Evolutionary conservation across 2,113 vertebrate genomes (phyloP).

Genomic region (Scomber japonicus): DNA sequence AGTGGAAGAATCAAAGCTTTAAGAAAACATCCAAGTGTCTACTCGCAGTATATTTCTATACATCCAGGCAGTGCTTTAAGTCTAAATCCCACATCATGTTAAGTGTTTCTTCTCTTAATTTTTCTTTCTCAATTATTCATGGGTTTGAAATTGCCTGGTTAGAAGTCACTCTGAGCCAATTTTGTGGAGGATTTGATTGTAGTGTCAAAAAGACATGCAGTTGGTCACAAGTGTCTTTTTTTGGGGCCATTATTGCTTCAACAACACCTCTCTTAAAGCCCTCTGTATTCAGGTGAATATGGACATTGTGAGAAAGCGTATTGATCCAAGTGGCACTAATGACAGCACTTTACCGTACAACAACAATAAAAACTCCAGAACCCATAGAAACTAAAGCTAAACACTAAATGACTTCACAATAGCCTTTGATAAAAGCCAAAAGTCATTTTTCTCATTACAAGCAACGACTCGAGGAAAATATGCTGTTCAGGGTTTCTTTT

Average conservation of each 20-base stretch:
- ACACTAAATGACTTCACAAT: slow-evolving; percentile 44
- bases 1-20: slow-evolving; percentile 63
- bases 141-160: slow-evolving; percentile 23
- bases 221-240: slow-evolving; percentile 43
- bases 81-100: slow-evolving; percentile 3
- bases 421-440: slow-evolving; percentile 47
- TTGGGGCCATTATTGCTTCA: slow-evolving; percentile 23
- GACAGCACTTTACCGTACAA: slow-evolving; percentile 59
- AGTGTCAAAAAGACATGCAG: slow-evolving; percentile 27
- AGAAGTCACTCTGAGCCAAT: not conserved
- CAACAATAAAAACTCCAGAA: slow-evolving; percentile 65
- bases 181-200: slow-evolving; percentile 30
- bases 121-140: slow-evolving; percentile 42
- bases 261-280: slow-evolving; percentile 43
- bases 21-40: slow-evolving; percentile 45
- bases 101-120: not conserved
- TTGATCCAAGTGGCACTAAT: slow-evolving; percentile 72
- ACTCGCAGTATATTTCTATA: slow-evolving; percentile 23
- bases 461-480: slow-evolving; percentile 10
- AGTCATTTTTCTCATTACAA: slow-evolving; percentile 31
- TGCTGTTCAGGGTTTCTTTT: not conserved
- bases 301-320: slow-evolving; percentile 65
- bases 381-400: slow-evolving; percentile 51
- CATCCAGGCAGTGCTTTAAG: not conserved
- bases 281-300: slow-evolving; percentile 63